phyloP scores from a whole-genome alignment of 2,888 invertebrate species.

The Gastracanthus pulcherrimus region DNA sequence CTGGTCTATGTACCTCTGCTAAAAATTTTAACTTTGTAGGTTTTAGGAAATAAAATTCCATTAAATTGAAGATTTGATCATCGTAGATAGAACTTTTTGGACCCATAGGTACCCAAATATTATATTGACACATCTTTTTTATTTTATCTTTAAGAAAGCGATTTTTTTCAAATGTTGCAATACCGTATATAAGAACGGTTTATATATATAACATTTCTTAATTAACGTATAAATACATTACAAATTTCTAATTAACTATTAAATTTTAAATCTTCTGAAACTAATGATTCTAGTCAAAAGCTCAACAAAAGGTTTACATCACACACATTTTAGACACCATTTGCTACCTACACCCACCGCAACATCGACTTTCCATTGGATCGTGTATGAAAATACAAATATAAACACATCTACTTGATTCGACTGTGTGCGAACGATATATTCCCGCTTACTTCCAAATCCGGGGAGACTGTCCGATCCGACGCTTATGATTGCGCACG shows the following conservation, averaged over 20 bases:
- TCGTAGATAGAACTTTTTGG: too few relatives aligned
- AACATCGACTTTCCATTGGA: background rate
- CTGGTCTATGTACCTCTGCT: too few relatives aligned
- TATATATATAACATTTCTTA: background rate
- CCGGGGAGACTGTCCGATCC: slow-evolving; percentile 55
- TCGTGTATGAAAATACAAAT: background rate
- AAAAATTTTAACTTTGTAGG: too few relatives aligned
- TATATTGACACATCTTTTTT: too few relatives aligned
- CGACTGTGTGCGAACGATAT: slow-evolving; percentile 8
- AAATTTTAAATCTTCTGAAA: background rate
- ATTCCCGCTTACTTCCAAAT: slow-evolving; percentile 55
- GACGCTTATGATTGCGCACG: slow-evolving; percentile 39
- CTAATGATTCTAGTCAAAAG: background rate
- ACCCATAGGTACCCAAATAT: too few relatives aligned
- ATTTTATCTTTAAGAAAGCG: too few relatives aligned
- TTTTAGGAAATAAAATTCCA: too few relatives aligned
- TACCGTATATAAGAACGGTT: background rate
- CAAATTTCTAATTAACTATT: background rate
- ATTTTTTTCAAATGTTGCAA: too few relatives aligned
- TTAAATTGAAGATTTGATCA: too few relatives aligned
- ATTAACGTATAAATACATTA: background rate
- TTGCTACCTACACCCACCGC: background rate
- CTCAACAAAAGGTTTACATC: slow-evolving; percentile 11
- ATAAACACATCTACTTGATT: background rate
- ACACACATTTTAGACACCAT: background rate